Base-by-base conservation (phyloP, 2,113 vertebrate genomes). In the Takifugu bimaculatus region DNA sequence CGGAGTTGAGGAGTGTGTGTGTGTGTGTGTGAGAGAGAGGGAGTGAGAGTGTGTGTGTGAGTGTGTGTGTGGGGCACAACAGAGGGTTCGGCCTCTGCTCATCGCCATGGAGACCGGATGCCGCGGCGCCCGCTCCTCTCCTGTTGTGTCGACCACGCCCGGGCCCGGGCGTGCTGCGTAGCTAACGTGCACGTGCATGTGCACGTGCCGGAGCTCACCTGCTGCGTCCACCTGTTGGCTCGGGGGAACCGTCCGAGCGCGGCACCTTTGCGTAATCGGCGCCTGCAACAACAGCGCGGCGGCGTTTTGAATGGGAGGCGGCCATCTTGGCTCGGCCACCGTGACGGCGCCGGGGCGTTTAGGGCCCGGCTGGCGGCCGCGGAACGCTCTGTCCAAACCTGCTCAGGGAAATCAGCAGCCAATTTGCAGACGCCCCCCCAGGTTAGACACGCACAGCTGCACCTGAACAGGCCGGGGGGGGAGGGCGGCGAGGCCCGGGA, bases 261-360 rank as follows among this genome's bases (percentile, higher is more conserved):
- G 26, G 55, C 55, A 54, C 65, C 87, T 92, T 91, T 90, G 89
- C 63, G 80, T 91, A 90, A 88, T 85, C 82, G 82, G 13, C 13
- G 57, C 43, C 55, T 88, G 76, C 78, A 80, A 88, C 50, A 90
- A 90, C 88, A 87, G 61, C 14, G 69, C 78, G 26, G 52, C 13
- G 54, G 74, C 74, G 70, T 67, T 91, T 91, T 92, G 91, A 91
- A 89, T 92, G 71, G 12, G 11, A 79, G 85, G 77, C 77, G 85
- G 63, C 77, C 74, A 74, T 81, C 65, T 80, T 78, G 52, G 52
- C 54, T 58, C 59, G 72, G 65, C 63, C 80, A 48, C 70, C 54
- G 76, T 81, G 70, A 72, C 68, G 53, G 25, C 4, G 43, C 59
- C 80, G 35, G 25, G 3, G 65, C 65, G 80, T 77, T 78, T 68